A percentile compares a stretch with the other conserved stretches of the same genome.
Evolutionary conservation across 2,113 vertebrate species (phyloP).

Genomic region (Ctenomys sociabilis): DNA sequence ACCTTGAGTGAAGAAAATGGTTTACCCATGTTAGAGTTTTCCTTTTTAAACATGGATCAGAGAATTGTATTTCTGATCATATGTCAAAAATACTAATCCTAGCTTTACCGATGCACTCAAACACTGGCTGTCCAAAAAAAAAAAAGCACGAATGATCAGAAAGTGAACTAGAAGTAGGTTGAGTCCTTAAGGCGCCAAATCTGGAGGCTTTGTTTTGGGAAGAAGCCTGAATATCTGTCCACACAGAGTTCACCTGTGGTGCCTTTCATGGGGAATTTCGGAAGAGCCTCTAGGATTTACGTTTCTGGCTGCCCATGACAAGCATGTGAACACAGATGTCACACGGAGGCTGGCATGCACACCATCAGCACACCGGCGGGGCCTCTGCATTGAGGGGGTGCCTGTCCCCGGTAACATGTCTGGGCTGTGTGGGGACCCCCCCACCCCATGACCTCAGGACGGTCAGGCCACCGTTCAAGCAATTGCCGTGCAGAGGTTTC

Average conservation of each 20-base stretch:
- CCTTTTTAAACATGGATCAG: background rate
- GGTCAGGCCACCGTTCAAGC: background rate
- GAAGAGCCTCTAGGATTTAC: conserved; percentile 74
- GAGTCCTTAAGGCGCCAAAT: background rate
- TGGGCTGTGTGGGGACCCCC: background rate
- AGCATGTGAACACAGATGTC: conserved; percentile 59
- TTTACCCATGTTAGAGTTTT: background rate
- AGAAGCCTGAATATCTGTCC: background rate
- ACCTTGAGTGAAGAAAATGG: background rate
- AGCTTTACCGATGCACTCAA: background rate
- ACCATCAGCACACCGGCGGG: conserved; percentile 37
- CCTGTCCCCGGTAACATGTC: background rate
- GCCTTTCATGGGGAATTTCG: background rate
- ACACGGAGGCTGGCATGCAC: conserved; percentile 71
- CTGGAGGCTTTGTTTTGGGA: background rate
- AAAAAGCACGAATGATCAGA: background rate
- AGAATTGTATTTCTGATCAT: background rate
- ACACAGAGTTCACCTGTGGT: background rate
- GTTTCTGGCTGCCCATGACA: conserved; percentile 79
- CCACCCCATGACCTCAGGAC: background rate
- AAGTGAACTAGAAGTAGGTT: background rate
- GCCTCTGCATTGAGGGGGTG: background rate
- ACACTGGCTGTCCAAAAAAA: background rate
- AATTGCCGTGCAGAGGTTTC: background rate
- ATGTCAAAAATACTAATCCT: background rate